phyloP scores from a whole-genome alignment of 2,113 vertebrate species.

The Tupaia tana region DNA sequence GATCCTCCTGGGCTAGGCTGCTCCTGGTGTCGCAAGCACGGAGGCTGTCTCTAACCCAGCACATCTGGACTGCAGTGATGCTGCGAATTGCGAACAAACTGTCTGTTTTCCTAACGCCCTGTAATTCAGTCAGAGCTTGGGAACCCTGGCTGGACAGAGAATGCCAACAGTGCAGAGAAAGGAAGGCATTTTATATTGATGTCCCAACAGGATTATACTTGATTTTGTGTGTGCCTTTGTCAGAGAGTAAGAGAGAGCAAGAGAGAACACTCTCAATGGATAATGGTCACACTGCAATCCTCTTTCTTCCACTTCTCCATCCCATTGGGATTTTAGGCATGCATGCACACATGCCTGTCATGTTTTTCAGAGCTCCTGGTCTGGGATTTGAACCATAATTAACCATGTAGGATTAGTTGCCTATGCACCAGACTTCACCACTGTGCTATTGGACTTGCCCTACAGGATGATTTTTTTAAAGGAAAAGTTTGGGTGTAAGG shows the following conservation, averaged over 20 bases:
- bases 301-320: too few species aligned
- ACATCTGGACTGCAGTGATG: accelerated
- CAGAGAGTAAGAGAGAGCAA: too few species aligned
- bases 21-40: accelerated
- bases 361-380: too few species aligned
- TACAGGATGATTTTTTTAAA: background rate
- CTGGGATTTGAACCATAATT: too few species aligned
- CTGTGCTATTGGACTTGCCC: background rate
- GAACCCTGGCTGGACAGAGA: background rate
- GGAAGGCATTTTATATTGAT: background rate
- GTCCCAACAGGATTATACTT: too few species aligned
- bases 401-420: too few species aligned
- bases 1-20: background rate
- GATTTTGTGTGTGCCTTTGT: too few species aligned
- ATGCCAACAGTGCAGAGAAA: background rate
- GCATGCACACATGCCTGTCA: too few species aligned
- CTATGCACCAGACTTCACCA: too few species aligned
- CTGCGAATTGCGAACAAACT: background rate
- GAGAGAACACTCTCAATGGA: too few species aligned
- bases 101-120: background rate
- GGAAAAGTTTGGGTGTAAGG: background rate
- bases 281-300: too few species aligned
- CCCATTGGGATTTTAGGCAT: too few species aligned
- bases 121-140: accelerated
- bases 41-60: background rate